These are phyloP conservation scores for Pteronotus mesoamericanus DNA, from an alignment of 2,797 vertebrate genomes.

Conservation along the genomic window DNA sequence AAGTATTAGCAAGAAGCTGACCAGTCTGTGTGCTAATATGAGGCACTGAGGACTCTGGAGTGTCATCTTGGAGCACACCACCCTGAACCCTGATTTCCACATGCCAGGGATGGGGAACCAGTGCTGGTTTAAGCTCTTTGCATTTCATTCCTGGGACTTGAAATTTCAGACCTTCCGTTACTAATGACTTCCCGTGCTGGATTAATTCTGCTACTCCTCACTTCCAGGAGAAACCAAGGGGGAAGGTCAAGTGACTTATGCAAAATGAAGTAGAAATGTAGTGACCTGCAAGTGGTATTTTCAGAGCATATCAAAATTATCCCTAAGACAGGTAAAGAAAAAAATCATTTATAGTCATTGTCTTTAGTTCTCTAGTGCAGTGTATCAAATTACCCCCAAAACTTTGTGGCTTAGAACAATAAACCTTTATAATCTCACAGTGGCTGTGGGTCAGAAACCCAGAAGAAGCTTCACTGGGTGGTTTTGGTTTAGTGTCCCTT, in stretches of 20 bases:
- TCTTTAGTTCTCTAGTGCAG: not conserved
- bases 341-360: not conserved
- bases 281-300: not conserved
- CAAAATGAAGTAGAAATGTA: slow-evolving; percentile 21
- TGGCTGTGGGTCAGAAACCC: not conserved
- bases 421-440: not conserved
- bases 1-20: slow-evolving; percentile 78
- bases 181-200: not conserved
- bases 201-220: not conserved
- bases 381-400: not conserved
- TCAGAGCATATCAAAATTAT: not conserved
- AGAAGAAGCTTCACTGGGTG: not conserved
- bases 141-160: not conserved
- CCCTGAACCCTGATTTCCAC: slow-evolving; percentile 35
- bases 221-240: not conserved
- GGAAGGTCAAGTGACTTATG: not conserved
- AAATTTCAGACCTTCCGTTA: not conserved
- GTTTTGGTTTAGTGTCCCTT: not conserved
- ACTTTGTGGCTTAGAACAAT: not conserved
- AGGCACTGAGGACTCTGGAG: slow-evolving; percentile 55
- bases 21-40: slow-evolving; percentile 70
- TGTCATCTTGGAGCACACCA: slow-evolving; percentile 47
- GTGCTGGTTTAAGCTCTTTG: not conserved
- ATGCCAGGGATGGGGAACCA: not conserved
- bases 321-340: not conserved